These are phyloP conservation scores for Drosophila meridiana DNA, from an alignment of 2,888 invertebrate species.

Conservation along the genomic window DNA sequence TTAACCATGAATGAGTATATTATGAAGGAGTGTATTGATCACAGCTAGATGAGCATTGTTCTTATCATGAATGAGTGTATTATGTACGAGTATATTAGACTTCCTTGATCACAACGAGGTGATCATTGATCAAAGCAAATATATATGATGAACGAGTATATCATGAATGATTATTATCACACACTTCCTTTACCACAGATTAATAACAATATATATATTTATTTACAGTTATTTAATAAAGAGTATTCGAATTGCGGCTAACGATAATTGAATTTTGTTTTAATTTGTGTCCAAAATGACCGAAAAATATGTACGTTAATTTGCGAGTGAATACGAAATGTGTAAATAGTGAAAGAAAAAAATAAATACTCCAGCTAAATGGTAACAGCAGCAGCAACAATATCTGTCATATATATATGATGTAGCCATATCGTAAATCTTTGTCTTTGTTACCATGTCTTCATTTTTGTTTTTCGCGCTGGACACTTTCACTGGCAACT, in stretches of 20 bases:
- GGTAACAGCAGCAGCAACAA: conserved; percentile 36
- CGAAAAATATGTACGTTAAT: conserved; percentile 24
- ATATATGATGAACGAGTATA: no score
- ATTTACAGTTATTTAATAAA: background rate
- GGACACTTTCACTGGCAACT: conserved; percentile 63
- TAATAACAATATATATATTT: no score
- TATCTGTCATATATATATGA: conserved; percentile 53
- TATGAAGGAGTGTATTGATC: no score
- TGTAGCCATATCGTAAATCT: conserved; percentile 64
- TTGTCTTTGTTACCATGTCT: conserved; percentile 51
- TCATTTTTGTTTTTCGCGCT: conserved; percentile 32
- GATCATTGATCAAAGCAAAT: background rate
- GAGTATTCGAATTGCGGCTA: background rate
- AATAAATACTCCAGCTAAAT: conserved; percentile 28
- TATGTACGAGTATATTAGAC: background rate
- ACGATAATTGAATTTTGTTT: background rate
- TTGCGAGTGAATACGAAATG: conserved; percentile 28
- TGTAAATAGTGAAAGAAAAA: conserved; percentile 8
- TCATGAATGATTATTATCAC: no score
- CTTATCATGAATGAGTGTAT: no score
- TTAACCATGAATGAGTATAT: no score
- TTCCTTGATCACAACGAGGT: background rate
- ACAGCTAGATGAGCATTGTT: no score
- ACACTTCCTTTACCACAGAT: no score
- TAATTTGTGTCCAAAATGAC: background rate